Conservation (phyloP, 2,113 vertebrate species). For the Lagenorhynchus albirostris region DNA sequence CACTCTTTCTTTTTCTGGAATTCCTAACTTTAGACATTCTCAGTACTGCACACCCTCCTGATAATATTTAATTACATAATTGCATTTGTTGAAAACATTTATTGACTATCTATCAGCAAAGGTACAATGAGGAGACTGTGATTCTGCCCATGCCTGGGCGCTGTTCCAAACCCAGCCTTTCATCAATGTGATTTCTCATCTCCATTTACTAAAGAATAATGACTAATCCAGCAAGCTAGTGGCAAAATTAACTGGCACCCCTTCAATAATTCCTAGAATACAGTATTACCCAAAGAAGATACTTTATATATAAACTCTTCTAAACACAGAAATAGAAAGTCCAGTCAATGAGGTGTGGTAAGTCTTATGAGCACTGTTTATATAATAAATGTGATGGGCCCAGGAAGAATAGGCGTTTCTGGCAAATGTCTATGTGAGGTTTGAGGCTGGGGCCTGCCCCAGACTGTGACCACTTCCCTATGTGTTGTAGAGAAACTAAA, state of each 20-base stretch:
- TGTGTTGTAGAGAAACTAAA: neutral
- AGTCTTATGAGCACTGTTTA: neutral
- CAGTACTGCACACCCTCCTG: neutral
- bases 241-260: neutral
- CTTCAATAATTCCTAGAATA: neutral
- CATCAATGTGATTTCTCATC: neutral
- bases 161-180: slow-evolving; percentile 6
- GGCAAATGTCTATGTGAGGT: neutral
- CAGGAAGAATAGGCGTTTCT: fast-evolving
- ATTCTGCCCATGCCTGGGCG: neutral
- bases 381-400: too few species aligned
- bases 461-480: neutral
- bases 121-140: neutral
- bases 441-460: neutral
- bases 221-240: neutral
- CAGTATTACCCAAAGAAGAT: neutral
- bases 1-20: neutral
- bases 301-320: neutral
- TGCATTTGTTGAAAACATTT: neutral
- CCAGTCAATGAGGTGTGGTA: neutral
- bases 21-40: neutral
- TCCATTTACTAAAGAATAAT: slow-evolving; percentile 17
- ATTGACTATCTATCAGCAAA: neutral
- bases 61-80: neutral
- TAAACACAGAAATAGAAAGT: neutral